Evolutionary conservation across 2,888 invertebrate species (phyloP).

Genomic region (Melipona beecheii): DNA sequence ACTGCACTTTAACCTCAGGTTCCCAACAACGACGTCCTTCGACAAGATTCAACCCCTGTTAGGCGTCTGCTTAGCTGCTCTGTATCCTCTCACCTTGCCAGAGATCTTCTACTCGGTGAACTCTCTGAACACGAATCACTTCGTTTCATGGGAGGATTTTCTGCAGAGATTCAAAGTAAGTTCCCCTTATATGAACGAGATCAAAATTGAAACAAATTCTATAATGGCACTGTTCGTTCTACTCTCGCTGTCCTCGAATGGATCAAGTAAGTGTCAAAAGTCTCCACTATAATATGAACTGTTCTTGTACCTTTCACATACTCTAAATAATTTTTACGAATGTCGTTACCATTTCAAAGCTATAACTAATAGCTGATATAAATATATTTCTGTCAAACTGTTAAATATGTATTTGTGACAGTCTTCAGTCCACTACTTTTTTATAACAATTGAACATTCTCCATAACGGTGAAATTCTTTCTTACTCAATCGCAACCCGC

Average conservation of each 20-base stretch:
- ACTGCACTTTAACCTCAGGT: constrained; percentile 95
- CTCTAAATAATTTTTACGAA: too few species aligned
- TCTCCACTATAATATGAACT: too few species aligned
- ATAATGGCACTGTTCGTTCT: not conserved
- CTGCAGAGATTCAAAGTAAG: constrained; percentile 91
- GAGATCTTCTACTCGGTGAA: constrained; percentile 98
- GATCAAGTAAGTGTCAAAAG: constrained; percentile 43
- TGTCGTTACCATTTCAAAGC: too few species aligned
- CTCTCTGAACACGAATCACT: constrained; percentile 91
- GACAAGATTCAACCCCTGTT: constrained; percentile 95
- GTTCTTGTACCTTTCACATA: too few species aligned
- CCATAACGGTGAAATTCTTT: too few species aligned
- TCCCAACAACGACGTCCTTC: constrained; percentile 95
- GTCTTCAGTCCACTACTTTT: too few species aligned
- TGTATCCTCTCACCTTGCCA: constrained; percentile 94
- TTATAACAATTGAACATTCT: not conserved
- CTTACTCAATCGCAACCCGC: constrained; percentile 25
- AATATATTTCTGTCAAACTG: too few species aligned
- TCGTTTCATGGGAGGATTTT: constrained; percentile 96
- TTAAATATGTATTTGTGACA: too few species aligned
- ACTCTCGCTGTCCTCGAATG: constrained; percentile 4
- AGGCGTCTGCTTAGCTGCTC: constrained; percentile 94
- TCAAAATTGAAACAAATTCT: not conserved
- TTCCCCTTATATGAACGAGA: not conserved
- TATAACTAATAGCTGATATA: too few species aligned